Base-by-base conservation (phyloP, 2,113 vertebrate species). In the Megaleporinus macrocephalus region DNA sequence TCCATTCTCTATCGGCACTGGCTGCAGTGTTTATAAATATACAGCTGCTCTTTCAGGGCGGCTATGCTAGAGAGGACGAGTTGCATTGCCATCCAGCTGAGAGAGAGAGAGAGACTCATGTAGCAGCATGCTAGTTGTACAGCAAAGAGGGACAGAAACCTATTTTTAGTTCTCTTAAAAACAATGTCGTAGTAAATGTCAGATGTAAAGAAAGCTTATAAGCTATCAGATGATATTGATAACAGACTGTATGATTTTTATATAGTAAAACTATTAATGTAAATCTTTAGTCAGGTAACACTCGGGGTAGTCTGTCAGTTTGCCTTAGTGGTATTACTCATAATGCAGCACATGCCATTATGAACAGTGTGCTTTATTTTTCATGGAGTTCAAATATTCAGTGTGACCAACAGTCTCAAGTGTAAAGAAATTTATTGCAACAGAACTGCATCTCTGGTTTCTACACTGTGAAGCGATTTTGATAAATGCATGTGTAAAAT, bases 401-500 rank as follows among this genome's bases (percentile, higher is more conserved):
- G 36, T 36, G 18, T 20, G 59, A 18, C 29, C 53, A 26, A 33
- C 26, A 2, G 14, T 5, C 4, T 53, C 68, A 18, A n/a, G 26
- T 80, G 68, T 62, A 62, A 33, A 66, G 71, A 65, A 51, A 81
- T 81, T 51, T 72, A 75, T 57, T 75, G 30, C 27, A 57, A 44
- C 68, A 13, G 26, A 55, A 53, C 10, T 1, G 41, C 20, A 24
- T 66, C 24, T 27, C 9, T 22, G 26, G 71, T 66, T 73, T 36
- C 30, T 55, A 61, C 55, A 15, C 6, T 15, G 29, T 30, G 33
- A 36, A 69, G 65, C 65, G 30, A 41, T 29, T 69, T 70, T 57
- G 57, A 41, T n/a, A n/a, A n/a, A 44, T 0, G 2, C 16, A 18
- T 20, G 7, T 24, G 20, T 15, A 53, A 11, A 0, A 69, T 63